A percentile compares a stretch with the other conserved stretches of the same genome.
These are phyloP conservation scores for Euwallacea fornicatus DNA, from an alignment of 1,140 invertebrate genomes.

Conservation along the genomic window DNA sequence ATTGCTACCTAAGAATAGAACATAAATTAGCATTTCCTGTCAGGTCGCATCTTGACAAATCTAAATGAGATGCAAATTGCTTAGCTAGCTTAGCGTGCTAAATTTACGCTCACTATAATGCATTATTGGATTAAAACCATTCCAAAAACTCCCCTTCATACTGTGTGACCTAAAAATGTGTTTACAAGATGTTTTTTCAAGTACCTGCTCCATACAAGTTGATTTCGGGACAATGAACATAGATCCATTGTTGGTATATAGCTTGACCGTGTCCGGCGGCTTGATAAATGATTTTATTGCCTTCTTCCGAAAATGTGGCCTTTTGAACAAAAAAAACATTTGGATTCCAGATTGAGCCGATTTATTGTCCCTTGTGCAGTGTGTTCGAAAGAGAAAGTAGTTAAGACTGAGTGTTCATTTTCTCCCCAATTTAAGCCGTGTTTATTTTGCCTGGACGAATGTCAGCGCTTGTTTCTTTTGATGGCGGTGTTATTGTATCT, in stretches of 20 bases:
- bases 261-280: not conserved
- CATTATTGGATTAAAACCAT: not conserved
- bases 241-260: constrained; percentile 13
- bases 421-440: not conserved
- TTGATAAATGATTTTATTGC: constrained; percentile 33
- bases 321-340: constrained; percentile 3
- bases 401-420: not conserved
- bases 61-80: too few species aligned
- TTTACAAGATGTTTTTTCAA: constrained; percentile 24
- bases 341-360: constrained; percentile 5
- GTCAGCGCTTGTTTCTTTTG: constrained; percentile 21
- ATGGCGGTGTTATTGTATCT: constrained; percentile 9
- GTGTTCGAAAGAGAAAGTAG: not conserved
- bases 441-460: constrained; percentile 3
- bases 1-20: too few species aligned
- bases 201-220: constrained; percentile 28
- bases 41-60: too few species aligned
- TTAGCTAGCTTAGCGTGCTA: too few species aligned
- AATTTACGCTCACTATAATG: too few species aligned
- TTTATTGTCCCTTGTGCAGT: not conserved
- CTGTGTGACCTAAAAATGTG: constrained; percentile 2
- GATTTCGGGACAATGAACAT: constrained; percentile 6
- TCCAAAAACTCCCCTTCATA: constrained; percentile 3
- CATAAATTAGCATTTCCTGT: too few species aligned
- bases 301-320: constrained; percentile 1